phyloP scores from a whole-genome alignment of 2,113 vertebrate species.

The Menidia beryllina region DNA sequence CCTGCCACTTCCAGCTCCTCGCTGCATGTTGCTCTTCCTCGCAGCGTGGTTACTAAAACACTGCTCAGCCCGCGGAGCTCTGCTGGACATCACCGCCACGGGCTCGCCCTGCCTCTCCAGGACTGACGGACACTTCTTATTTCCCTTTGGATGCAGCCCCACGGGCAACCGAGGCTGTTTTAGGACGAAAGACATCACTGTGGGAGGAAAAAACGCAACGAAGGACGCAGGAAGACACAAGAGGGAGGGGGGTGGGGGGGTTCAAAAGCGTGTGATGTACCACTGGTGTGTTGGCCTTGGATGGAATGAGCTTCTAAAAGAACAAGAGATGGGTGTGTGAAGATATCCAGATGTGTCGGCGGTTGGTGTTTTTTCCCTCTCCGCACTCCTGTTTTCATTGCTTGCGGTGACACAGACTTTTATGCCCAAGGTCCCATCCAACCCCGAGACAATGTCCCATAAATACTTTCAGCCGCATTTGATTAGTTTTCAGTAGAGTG shows the following conservation, averaged over 20 bases:
- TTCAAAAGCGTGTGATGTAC: conserved; percentile 7
- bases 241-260: not conserved
- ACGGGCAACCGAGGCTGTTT: conserved; percentile 32
- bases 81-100: conserved; percentile 60
- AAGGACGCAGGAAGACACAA: not conserved
- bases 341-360: conserved; percentile 68
- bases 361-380: conserved; percentile 57
- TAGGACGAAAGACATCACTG: conserved; percentile 39
- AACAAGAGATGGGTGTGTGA: conserved; percentile 55
- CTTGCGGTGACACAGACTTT: conserved; percentile 51
- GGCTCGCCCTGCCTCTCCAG: conserved; percentile 41
- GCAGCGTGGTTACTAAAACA: conserved; percentile 68
- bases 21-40: conserved; percentile 55
- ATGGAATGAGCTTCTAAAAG: conserved; percentile 35
- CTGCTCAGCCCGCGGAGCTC: conserved; percentile 41
- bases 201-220: conserved; percentile 1
- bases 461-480: conserved; percentile 1
- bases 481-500: conserved; percentile 11
- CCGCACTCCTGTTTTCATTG: conserved; percentile 60
- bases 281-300: conserved; percentile 54
- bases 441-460: conserved; percentile 43
- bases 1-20: conserved; percentile 68
- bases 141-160: conserved; percentile 41
- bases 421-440: conserved; percentile 45
- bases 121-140: conserved; percentile 46